Conservation (phyloP, 2,888 invertebrate species). For the Perithous albicinctus region DNA sequence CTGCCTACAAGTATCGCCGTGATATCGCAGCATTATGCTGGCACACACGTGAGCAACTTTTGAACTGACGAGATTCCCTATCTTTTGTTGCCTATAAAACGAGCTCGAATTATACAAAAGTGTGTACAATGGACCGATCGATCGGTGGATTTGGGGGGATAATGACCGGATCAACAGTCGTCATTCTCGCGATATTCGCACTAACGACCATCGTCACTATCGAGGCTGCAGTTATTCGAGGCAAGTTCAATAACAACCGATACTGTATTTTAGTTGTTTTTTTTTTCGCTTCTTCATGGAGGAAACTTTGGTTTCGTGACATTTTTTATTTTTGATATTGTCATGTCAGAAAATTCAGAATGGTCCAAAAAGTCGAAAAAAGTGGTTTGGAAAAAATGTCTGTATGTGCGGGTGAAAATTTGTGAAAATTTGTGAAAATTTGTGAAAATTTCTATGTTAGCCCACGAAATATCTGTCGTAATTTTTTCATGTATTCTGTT, state of each 20-base stretch:
- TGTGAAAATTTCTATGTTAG: no score
- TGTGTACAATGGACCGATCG: conserved; percentile 33
- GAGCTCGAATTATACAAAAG: conserved; percentile 30
- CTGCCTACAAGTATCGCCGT: background rate
- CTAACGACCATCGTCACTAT: conserved; percentile 10
- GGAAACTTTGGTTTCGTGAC: no score
- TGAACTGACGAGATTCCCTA: background rate
- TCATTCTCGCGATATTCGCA: conserved; percentile 46
- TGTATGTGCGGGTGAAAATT: no score
- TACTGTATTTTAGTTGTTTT: background rate
- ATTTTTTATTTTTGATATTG: no score
- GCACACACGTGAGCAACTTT: conserved; percentile 23
- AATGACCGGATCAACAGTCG: conserved; percentile 45
- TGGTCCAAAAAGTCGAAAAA: no score
- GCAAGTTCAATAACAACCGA: conserved; percentile 32
- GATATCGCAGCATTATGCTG: conserved; percentile 16
- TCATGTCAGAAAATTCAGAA: no score
- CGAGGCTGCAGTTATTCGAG: conserved; percentile 25
- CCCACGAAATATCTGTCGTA: no score
- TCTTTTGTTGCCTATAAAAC: conserved; percentile 61
- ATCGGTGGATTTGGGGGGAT: conserved; percentile 21
- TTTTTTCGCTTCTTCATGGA: no score
- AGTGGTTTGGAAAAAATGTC: no score
- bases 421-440: no score
- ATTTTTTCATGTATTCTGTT: no score